Evolutionary conservation across 2,888 invertebrate genomes (phyloP), one percentile per base, ranked within the genome.

Genomic region (Embidobia sp.): DNA sequence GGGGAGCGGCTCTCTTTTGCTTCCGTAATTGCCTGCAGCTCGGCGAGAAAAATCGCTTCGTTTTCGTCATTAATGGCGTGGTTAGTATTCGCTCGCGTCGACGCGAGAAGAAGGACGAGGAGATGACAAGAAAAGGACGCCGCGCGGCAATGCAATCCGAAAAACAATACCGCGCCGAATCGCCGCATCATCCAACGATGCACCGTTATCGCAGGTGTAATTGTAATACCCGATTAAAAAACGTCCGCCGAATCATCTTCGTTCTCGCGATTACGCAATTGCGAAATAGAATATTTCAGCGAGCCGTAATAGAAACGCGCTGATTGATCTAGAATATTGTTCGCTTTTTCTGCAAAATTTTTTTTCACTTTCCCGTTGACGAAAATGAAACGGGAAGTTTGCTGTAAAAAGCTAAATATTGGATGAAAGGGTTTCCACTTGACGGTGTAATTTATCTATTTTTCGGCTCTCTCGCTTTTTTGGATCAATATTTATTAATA

Each of bases 201-300:
- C 48, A 46, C 35, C 35, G 48, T 48, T 61, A 35, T 48, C 61
- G 46, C 35, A 26, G 7, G 35, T 61, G 16, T 48, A 44, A 61
- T 46, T 61, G 61, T 61, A 33, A 61, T 46, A 16, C 27, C 16
- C 33, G 61, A 35, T 46, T 48, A 46, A 61, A 48, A 61, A 44
- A 61, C 46, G 37, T 61, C 31, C 46, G 33, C 35, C 46, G 46
- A 35, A 33, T 57, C 57, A 57, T 57, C 37, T 29, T 42, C 57
- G 44, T 29, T 16, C 33, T 33, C 31, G 31, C 33, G 31, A 49
- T 29, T 33, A 10, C 18, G 22, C 35, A 6, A 3, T 35, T 11
- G 35, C 7, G 10, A 51, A 51, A 51, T 48, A 18, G 48, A 48
- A 48, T 29, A 10, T 26, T 44, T 13, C 15, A 13, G n/a, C n/a